A percentile compares a stretch with the other conserved stretches of the same genome.
Evolutionary conservation across 2,113 vertebrate genomes (phyloP).

Genomic region (Benitochromis conjunctus): DNA sequence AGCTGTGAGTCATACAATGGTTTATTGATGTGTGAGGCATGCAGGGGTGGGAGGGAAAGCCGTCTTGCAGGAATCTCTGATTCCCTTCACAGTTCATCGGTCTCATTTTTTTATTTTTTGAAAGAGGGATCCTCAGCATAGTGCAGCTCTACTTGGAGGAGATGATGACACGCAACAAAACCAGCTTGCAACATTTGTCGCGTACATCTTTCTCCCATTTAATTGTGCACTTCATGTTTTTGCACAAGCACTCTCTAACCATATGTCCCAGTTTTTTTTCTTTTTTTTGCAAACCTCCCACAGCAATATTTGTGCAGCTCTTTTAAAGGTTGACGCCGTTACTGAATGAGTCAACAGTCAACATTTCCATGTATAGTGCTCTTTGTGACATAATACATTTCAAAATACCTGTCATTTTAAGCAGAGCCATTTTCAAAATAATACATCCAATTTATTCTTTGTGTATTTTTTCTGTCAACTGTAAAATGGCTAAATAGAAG

Average conservation of each 20-base stretch:
- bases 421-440: background rate
- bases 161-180: background rate
- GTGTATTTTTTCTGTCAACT: background rate
- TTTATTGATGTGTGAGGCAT: slow-evolving; percentile 3
- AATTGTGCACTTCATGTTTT: background rate
- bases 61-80: background rate
- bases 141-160: background rate
- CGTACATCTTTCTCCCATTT: background rate
- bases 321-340: background rate
- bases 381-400: background rate
- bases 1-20: slow-evolving; percentile 35
- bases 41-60: slow-evolving; percentile 13
- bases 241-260: background rate
- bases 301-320: background rate
- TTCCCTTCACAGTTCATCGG: slow-evolving; percentile 1
- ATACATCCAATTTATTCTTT: background rate
- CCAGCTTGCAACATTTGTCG: background rate
- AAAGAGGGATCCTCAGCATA: background rate
- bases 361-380: background rate
- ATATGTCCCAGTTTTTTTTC: background rate
- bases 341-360: background rate
- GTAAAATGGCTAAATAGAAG: background rate
- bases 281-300: background rate
- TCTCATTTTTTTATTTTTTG: background rate
- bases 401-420: background rate